Percentiles rank a stretch among this genome's conserved stretches.
Conservation (phyloP, 1,140 invertebrate genomes). For the Formica exsecta region DNA sequence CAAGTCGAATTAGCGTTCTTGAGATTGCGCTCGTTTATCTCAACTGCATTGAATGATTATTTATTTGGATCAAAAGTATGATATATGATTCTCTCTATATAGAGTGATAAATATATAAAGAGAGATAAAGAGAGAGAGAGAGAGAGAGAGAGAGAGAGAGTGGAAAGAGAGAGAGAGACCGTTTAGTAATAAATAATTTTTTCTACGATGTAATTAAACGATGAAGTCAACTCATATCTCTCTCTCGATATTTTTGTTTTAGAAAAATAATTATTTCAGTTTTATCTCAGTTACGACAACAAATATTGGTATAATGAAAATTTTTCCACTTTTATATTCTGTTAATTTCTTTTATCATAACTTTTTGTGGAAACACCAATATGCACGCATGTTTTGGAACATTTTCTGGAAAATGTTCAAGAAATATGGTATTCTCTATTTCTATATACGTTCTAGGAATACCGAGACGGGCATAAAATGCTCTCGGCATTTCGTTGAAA, state of each 20-base stretch:
- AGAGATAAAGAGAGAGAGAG: neutral
- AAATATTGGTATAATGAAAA: neutral
- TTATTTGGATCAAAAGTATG: neutral
- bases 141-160: no score
- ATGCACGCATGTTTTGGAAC: neutral
- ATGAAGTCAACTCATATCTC: no score
- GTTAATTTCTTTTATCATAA: neutral
- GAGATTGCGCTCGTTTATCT: neutral
- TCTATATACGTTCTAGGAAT: neutral
- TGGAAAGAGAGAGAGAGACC: no score
- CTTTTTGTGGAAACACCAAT: neutral
- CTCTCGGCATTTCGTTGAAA: slow-evolving; percentile 18
- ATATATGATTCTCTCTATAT: neutral
- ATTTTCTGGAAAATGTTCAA: neutral
- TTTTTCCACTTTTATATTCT: neutral
- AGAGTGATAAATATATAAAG: neutral
- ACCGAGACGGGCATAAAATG: slow-evolving; percentile 19
- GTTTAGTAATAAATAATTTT: no score
- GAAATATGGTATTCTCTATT: neutral
- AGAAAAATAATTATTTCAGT: no score
- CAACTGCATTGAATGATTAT: neutral
- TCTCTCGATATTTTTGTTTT: no score
- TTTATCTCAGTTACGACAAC: no score
- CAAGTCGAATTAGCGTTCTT: neutral
- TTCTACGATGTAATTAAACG: no score